A percentile compares a stretch with the other conserved stretches of the same genome.
phyloP scores from a whole-genome alignment of 2,797 vertebrate genomes.

The Girardinus metallicus region DNA sequence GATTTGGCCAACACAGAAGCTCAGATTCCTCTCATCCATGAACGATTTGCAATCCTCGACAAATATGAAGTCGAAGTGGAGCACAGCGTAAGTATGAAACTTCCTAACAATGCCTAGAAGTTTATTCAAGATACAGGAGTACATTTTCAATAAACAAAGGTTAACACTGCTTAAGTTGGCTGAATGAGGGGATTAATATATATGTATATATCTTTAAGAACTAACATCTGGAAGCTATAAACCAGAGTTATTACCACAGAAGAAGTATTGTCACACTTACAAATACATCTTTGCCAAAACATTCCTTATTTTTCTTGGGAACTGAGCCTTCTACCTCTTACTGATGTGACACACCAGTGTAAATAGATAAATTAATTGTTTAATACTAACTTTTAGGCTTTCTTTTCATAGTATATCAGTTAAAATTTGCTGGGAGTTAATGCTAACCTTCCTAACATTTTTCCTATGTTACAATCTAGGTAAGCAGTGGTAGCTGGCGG shows the following conservation, averaged over 20 bases:
- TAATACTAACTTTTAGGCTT: neutral
- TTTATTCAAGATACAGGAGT: neutral
- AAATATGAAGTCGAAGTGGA: conserved; percentile 88
- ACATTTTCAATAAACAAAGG: neutral
- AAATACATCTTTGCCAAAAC: neutral
- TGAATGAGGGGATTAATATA: too few relatives aligned
- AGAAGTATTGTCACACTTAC: neutral
- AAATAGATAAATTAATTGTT: neutral
- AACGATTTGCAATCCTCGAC: conserved; percentile 88
- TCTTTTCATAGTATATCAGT: neutral
- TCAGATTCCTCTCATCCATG: conserved; percentile 86
- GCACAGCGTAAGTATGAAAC: conserved; percentile 66
- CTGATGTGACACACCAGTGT: neutral
- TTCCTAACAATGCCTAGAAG: neutral
- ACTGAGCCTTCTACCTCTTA: neutral
- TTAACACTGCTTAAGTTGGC: neutral
- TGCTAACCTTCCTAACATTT: neutral
- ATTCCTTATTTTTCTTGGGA: neutral
- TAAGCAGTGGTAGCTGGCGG: neutral
- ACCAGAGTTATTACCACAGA: neutral
- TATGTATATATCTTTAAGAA: neutral
- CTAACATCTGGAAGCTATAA: neutral
- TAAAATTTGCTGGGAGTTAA: neutral
- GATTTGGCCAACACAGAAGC: conserved; percentile 78
- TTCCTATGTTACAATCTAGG: neutral